Base-by-base conservation (phyloP, 2,797 vertebrate species). In the Myotis daubentonii region DNA sequence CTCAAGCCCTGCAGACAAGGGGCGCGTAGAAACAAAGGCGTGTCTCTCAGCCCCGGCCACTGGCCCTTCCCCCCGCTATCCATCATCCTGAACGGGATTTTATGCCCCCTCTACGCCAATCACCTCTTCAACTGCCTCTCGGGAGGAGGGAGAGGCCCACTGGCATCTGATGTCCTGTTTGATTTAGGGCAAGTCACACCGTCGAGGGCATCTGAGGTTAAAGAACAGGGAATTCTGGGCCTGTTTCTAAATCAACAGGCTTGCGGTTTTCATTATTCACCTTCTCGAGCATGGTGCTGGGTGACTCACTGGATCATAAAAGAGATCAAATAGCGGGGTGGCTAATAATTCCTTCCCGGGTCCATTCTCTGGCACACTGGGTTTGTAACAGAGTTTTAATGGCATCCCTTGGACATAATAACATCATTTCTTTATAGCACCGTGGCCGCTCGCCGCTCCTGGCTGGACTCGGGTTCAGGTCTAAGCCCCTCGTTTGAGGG, bases 321-420 rank as follows among this genome's bases (percentile, higher is more conserved):
- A 97, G 98, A 98, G 98, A 98, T 98, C 98, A 98, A 98, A 98
- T 98, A 96, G 97, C 98, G 98, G 96, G 97, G 97, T 98, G 98
- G 98, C 98, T 98, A 98, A 98, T 98, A 98, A 98, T 98, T 98
- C 98, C 98, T 98, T 97, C 98, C 97, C 97, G 98, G 97, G 97
- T 98, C 98, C 98, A 97, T 98, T 98, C 97, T 88, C 97, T 97
- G 97, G 98, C 98, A 98, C 98, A 97, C 97, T 95, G 92, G 96
- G 97, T 98, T 98, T 98, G 98, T 98, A 98, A 98, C 98, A 98
- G 97, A 97, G 96, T 97, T 98, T 98, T 98, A 98, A 98, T 98
- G 98, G 98, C 97, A 97, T 97, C 98, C 97, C 96, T 98, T 97
- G 96, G 93, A 98, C 96, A 97, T 97, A 98, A 98, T 97, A 98